A percentile compares a stretch with the other conserved stretches of the same genome.
Conservation (phyloP, 2,113 vertebrate genomes). For the Eublepharis macularius region DNA sequence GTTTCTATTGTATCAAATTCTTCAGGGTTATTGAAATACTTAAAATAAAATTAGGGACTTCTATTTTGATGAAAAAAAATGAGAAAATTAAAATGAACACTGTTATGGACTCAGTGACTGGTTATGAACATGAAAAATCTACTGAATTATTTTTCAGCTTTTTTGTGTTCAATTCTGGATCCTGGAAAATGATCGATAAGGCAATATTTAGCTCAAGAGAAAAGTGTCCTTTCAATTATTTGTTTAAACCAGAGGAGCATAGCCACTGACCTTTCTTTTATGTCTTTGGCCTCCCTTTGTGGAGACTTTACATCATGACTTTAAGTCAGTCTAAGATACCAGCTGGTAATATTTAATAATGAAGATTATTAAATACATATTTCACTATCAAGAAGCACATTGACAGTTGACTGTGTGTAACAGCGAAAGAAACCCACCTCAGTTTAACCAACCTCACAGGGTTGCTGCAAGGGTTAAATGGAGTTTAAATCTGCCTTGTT, state of each 20-base stretch:
- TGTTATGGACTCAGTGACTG: not conserved
- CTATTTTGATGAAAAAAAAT: slow-evolving; percentile 8
- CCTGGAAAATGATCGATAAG: slow-evolving; percentile 15
- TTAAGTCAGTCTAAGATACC: not conserved
- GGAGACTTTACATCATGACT: not conserved
- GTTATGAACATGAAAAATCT: not conserved
- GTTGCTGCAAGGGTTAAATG: too few relatives aligned
- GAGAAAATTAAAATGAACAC: not conserved
- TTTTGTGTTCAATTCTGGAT: slow-evolving; percentile 2
- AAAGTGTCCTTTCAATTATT: slow-evolving; percentile 19
- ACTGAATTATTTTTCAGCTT: not conserved
- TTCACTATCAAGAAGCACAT: not conserved
- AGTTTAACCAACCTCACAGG: too few relatives aligned
- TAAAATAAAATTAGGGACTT: slow-evolving; percentile 6
- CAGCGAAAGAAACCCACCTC: too few relatives aligned
- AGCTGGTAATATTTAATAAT: not conserved
- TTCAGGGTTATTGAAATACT: not conserved
- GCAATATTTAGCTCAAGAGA: slow-evolving; percentile 19
- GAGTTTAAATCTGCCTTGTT: too few relatives aligned
- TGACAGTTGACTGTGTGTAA: not conserved
- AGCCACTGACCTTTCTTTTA: not conserved
- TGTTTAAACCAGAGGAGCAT: slow-evolving; percentile 29
- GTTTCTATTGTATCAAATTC: not conserved
- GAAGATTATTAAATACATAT: not conserved
- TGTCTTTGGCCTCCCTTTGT: not conserved